phyloP scores from a whole-genome alignment of 1,140 invertebrate genomes.

The Temnothorax curvispinosus region DNA sequence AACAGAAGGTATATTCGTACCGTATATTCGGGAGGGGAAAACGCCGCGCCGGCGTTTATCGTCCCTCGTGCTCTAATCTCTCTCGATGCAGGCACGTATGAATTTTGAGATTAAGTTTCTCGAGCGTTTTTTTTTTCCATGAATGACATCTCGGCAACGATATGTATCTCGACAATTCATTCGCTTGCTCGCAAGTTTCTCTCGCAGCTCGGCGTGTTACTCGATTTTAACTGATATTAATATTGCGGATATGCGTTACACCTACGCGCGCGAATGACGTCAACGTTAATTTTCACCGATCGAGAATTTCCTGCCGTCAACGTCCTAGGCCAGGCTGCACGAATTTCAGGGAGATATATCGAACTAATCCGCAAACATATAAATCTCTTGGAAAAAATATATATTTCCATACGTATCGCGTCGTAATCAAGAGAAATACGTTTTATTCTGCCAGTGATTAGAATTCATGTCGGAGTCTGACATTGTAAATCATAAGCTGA shows the following conservation, averaged over 20 bases:
- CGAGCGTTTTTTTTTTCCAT: background rate
- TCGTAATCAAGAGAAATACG: constrained; percentile 21
- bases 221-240: constrained; percentile 29
- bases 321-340: background rate
- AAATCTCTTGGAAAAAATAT: constrained; percentile 35
- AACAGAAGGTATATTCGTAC: background rate
- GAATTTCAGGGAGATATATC: background rate
- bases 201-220: background rate
- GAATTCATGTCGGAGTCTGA: background rate
- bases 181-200: background rate
- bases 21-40: background rate
- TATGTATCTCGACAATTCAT: background rate
- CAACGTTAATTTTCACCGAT: constrained; percentile 17
- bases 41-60: background rate
- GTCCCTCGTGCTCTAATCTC: background rate
- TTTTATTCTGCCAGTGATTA: background rate
- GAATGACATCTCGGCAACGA: background rate
- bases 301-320: constrained; percentile 4
- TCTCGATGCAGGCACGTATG: no score
- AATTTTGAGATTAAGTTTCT: background rate
- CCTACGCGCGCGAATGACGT: background rate
- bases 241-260: background rate
- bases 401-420: background rate
- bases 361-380: constrained; percentile 6
- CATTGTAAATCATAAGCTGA: background rate